Evolutionary conservation across 2,888 invertebrate species (phyloP).

Genomic region (Thymelicus acteon): DNA sequence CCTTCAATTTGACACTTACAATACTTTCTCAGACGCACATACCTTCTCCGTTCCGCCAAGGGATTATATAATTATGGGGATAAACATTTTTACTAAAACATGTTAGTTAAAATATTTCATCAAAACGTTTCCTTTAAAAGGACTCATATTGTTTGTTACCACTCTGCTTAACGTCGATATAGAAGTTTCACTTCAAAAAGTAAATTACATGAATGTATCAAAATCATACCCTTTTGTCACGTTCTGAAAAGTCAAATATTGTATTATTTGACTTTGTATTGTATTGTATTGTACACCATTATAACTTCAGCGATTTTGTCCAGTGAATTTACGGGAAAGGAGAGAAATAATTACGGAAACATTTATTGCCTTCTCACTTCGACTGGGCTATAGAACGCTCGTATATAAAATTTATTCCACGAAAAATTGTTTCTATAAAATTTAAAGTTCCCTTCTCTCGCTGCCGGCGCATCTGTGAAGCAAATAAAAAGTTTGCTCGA

Average conservation of each 20-base stretch:
- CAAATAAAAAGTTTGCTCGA: constrained; percentile 65
- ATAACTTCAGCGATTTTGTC: background rate
- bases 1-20: too few relatives aligned
- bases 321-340: background rate
- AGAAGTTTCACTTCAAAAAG: too few relatives aligned
- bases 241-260: background rate
- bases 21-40: too few relatives aligned
- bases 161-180: too few relatives aligned
- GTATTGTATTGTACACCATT: constrained; percentile 3
- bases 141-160: too few relatives aligned
- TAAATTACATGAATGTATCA: background rate
- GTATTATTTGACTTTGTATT: too few relatives aligned
- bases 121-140: too few relatives aligned
- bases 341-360: constrained; percentile 16
- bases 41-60: too few relatives aligned
- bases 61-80: too few relatives aligned
- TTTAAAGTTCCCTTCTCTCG: constrained; percentile 53
- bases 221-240: background rate
- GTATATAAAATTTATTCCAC: constrained; percentile 40
- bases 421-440: constrained; percentile 53
- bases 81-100: too few relatives aligned
- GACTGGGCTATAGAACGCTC: constrained; percentile 10
- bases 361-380: constrained; percentile 34
- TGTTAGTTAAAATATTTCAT: too few relatives aligned
- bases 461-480: constrained; percentile 53